Percentiles rank a stretch among this genome's conserved stretches.
Evolutionary conservation across 2,888 invertebrate genomes (phyloP).

Genomic region (Tyria jacobaeae): DNA sequence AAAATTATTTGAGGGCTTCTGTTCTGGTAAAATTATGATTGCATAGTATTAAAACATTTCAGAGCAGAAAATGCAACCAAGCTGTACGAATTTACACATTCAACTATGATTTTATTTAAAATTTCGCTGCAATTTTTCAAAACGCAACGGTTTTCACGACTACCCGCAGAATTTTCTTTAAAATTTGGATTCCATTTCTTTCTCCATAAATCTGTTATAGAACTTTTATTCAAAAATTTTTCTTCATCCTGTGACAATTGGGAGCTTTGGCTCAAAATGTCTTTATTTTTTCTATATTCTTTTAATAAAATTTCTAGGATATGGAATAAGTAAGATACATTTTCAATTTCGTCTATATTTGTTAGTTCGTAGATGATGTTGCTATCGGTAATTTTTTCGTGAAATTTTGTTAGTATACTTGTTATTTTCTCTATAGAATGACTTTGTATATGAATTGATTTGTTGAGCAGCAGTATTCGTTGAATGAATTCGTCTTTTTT

Average conservation of each 20-base stretch:
- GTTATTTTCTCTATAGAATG: conserved; percentile 70
- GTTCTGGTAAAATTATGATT: conserved; percentile 59
- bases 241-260: conserved; percentile 59
- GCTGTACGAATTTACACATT: conserved; percentile 70
- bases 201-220: conserved; percentile 72
- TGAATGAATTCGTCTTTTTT: conserved; percentile 67
- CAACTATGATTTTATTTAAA: conserved; percentile 71
- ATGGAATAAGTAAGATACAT: conserved; percentile 68
- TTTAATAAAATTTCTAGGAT: conserved; percentile 66
- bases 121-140: conserved; percentile 61
- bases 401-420: conserved; percentile 54
- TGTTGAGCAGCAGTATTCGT: conserved; percentile 66
- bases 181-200: conserved; percentile 71
- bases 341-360: conserved; percentile 62
- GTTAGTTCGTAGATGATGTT: conserved; percentile 59
- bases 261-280: conserved; percentile 38
- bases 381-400: conserved; percentile 46
- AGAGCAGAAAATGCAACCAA: conserved; percentile 71
- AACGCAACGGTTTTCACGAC: conserved; percentile 56
- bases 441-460: conserved; percentile 69
- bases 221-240: conserved; percentile 60
- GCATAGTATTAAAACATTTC: conserved; percentile 76
- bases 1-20: too few relatives aligned
- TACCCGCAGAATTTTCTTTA: conserved; percentile 49
- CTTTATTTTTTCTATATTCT: conserved; percentile 52